Percentiles rank a stretch among this genome's conserved stretches.
Evolutionary conservation across 1,140 invertebrate genomes (phyloP).

Genomic region (Calosoma granatense): DNA sequence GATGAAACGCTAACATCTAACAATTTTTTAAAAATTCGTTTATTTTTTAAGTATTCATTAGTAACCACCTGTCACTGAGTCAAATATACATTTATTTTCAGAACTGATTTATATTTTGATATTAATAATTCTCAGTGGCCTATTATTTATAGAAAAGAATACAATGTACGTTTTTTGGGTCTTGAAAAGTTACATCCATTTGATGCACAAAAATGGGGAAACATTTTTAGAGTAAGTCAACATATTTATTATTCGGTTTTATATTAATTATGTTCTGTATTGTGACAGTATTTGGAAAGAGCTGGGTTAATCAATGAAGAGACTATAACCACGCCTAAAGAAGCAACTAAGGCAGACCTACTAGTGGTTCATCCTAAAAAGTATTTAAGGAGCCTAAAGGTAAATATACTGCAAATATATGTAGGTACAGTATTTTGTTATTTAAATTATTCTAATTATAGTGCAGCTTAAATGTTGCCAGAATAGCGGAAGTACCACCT

Average conservation of each 20-base stretch:
- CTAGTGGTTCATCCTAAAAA: conserved; percentile 57
- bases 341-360: conserved; percentile 59
- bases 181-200: conserved; percentile 81
- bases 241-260: conserved; percentile 12
- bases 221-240: conserved; percentile 53
- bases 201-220: conserved; percentile 76
- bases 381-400: conserved; percentile 61
- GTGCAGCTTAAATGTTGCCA: conserved; percentile 68
- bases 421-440: conserved; percentile 16
- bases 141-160: conserved; percentile 64
- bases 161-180: conserved; percentile 72
- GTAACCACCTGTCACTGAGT: no score
- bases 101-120: conserved; percentile 24
- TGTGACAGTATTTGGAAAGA: conserved; percentile 47
- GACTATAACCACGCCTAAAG: conserved; percentile 49
- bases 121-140: conserved; percentile 44
- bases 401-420: conserved; percentile 23
- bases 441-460: conserved; percentile 32
- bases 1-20: no score
- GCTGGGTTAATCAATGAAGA: conserved; percentile 40
- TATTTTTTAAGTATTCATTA: no score
- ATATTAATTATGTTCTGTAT: conserved; percentile 27
- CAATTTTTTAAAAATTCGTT: no score
- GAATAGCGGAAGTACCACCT: conserved; percentile 65
- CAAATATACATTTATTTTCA: conserved; percentile 14